Base-by-base conservation (phyloP, 2,888 invertebrate species). In the Pollenia amentaria region DNA sequence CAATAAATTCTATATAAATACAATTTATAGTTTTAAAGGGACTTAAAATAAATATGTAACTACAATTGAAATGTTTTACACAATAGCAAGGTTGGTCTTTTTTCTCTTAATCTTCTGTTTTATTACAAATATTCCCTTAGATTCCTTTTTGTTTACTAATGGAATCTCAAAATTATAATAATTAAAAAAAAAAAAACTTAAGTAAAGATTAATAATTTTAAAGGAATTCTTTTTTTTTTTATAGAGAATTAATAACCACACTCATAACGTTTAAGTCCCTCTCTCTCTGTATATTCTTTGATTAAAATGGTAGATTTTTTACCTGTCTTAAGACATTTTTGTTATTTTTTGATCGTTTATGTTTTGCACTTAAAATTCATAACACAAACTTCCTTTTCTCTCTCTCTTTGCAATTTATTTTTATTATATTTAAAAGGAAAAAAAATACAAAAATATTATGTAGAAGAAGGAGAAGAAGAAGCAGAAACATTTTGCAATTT, bases 371-470 rank as follows among this genome's bases (percentile, higher is more conserved):
- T 87, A 81, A 87, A 84, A 84, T 87, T 81, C 87, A 85, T 75
- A 85, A 76, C 78, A 87, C 73, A 87, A 44, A 84, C 81, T 84
- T 87, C 87, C 87, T 81, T 80, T 84, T 53, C 40, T 18, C 53
- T 18, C 53, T 48, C 78, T 78, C 69, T 69, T 60, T n/a, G 40
- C 14, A 44, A 53, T 42, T 51, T 80, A 55, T 55, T 64, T 64
- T 53, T 46, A 29, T 70, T 79, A 18, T 53, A 46, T 46, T 65
- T 64, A 55, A 55, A 65, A 72, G n/a, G 40, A 60, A 51, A 53
- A 51, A 53, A 65, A 75, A 51, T n/a, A 67, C 7, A 44, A 55
- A 55, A 18, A 21, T 55, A 64, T n/a, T n/a, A 18, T 38, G 12
- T 42, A 67, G 18, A 55, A 75, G 12, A 44, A 65, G 10, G 12